phyloP scores from a whole-genome alignment of 2,888 invertebrate species.

The Limnephilus rhombicus region DNA sequence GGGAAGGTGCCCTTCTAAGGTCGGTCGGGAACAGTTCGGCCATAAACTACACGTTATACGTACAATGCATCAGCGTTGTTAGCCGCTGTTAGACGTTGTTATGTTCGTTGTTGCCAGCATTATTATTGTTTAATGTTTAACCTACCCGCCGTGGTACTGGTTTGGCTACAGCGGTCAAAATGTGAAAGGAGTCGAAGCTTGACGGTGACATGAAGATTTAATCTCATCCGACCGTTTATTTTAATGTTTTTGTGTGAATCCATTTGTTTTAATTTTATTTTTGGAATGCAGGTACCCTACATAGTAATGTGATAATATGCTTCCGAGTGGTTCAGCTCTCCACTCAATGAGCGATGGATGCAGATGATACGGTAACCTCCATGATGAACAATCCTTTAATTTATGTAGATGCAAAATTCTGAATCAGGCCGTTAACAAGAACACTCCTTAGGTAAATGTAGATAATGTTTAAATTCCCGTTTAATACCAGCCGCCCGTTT shows the following conservation, averaged over 20 bases:
- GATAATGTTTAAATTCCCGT: no score
- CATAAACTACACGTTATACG: background rate
- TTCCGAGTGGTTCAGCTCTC: no score
- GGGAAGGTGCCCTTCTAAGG: conserved; percentile 38
- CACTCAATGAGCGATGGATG: no score
- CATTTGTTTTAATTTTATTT: background rate
- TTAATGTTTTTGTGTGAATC: background rate
- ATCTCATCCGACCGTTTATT: background rate
- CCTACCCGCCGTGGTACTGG: background rate
- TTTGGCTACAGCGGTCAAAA: background rate
- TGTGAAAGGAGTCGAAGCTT: background rate
- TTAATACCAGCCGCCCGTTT: no score
- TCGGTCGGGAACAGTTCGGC: background rate
- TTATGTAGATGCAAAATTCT: no score
- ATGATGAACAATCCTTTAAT: no score
- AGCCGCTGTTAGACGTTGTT: background rate
- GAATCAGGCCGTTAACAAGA: no score
- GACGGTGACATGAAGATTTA: background rate
- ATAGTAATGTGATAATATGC: background rate
- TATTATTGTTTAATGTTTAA: background rate
- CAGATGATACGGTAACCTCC: no score
- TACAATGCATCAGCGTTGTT: background rate
- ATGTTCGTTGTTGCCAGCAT: background rate
- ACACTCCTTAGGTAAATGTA: no score
- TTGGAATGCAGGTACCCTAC: background rate